Conservation (phyloP, 2,888 invertebrate species). For the Eupithecia abbreviata region DNA sequence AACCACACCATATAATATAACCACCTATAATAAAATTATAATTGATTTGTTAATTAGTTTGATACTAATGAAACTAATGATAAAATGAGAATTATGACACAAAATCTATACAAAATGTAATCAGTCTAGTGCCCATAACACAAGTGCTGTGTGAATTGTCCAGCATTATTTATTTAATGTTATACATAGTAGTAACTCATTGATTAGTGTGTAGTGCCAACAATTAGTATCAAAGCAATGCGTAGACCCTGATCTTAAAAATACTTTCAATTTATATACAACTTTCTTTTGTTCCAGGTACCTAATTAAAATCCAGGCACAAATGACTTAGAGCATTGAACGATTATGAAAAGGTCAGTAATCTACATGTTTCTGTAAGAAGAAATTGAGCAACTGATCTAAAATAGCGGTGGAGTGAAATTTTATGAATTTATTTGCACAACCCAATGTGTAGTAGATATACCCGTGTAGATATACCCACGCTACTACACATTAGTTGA, state of each 20-base stretch:
- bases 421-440: neutral
- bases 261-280: neutral
- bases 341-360: conserved; percentile 3
- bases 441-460: neutral
- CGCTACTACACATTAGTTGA: neutral
- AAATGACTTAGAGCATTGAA: neutral
- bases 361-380: neutral
- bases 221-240: neutral
- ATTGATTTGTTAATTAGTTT: neutral
- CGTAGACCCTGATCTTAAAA: neutral
- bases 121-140: no score
- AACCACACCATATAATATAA: no score
- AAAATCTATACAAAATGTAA: no score
- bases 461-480: neutral
- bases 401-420: neutral
- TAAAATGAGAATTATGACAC: no score
- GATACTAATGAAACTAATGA: no score
- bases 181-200: no score
- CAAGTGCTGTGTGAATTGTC: no score
- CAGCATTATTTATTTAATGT: neutral
- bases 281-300: neutral
- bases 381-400: neutral
- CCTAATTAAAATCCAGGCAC: neutral
- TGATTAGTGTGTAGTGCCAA: neutral
- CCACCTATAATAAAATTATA: neutral